Evolutionary conservation across 2,888 invertebrate genomes (phyloP).

Genomic region (Ennomos quercinarius): DNA sequence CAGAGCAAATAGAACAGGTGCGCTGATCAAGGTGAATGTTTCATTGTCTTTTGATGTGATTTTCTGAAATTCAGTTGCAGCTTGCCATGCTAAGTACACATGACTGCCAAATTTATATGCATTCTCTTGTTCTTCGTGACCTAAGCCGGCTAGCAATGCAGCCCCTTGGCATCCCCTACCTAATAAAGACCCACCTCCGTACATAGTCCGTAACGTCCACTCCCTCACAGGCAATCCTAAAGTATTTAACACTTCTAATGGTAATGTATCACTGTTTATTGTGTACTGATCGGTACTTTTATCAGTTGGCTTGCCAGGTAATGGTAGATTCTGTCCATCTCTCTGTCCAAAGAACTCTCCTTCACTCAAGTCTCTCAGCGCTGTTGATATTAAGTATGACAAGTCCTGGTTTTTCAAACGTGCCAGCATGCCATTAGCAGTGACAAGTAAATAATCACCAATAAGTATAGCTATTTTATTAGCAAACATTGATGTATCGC

Average conservation of each 20-base stretch:
- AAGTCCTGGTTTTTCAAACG: slow-evolving; percentile 89
- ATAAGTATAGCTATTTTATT: slow-evolving; percentile 95
- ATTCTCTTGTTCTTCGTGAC: slow-evolving; percentile 87
- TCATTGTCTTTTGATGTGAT: slow-evolving; percentile 84
- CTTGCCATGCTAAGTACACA: slow-evolving; percentile 93
- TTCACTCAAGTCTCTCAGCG: slow-evolving; percentile 92
- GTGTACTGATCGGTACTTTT: slow-evolving; percentile 55
- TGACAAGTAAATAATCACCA: slow-evolving; percentile 94
- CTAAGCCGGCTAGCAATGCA: slow-evolving; percentile 89
- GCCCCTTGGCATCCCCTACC: slow-evolving; percentile 94
- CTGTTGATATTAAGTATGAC: slow-evolving; percentile 92
- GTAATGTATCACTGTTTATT: slow-evolving; percentile 68
- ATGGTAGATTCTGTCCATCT: slow-evolving; percentile 90
- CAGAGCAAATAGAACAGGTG: slow-evolving; percentile 93
- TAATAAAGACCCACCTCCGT: slow-evolving; percentile 87
- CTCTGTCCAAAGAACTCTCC: slow-evolving; percentile 92
- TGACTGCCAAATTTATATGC: slow-evolving; percentile 93
- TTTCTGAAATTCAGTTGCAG: slow-evolving; percentile 74
- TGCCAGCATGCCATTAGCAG: slow-evolving; percentile 92
- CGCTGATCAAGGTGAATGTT: slow-evolving; percentile 89
- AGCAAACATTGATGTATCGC: slow-evolving; percentile 92
- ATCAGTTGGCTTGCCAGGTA: slow-evolving; percentile 86
- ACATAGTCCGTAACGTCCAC: slow-evolving; percentile 90
- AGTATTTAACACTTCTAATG: slow-evolving; percentile 66
- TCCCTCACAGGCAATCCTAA: slow-evolving; percentile 87